Percentiles rank a stretch among this genome's conserved stretches.
These are phyloP conservation scores for Periparus ater DNA, from an alignment of 2,797 vertebrate species.

Conservation along the genomic window DNA sequence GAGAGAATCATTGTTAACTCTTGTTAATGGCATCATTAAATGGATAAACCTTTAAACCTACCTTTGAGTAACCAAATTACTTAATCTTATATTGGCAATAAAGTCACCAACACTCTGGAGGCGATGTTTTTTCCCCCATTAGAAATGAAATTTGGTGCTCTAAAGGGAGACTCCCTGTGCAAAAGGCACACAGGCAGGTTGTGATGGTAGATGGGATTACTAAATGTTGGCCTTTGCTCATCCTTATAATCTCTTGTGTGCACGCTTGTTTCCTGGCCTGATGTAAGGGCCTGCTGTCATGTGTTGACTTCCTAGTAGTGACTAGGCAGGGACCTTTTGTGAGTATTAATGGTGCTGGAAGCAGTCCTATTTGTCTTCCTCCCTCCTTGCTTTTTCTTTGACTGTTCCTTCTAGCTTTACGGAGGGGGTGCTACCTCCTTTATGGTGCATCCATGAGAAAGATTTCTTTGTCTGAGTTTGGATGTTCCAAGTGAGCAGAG, in stretches of 20 bases:
- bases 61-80: neutral
- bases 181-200: neutral
- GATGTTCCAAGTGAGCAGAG: neutral
- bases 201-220: neutral
- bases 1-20: neutral
- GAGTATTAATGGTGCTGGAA: neutral
- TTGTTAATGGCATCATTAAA: neutral
- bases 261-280: neutral
- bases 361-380: neutral
- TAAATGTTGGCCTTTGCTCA: neutral
- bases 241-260: neutral
- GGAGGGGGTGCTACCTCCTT: neutral
- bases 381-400: neutral
- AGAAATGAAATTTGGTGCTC: neutral
- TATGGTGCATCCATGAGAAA: neutral
- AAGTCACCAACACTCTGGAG: neutral
- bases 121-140: neutral
- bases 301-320: neutral
- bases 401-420: neutral
- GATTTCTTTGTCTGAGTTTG: neutral
- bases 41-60: neutral
- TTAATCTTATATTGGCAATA: neutral
- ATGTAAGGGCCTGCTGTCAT: accelerated
- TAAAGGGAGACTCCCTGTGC: neutral
- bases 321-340: neutral